phyloP scores from a whole-genome alignment of 1,140 invertebrate genomes.

The Sesamia nonagrioides region DNA sequence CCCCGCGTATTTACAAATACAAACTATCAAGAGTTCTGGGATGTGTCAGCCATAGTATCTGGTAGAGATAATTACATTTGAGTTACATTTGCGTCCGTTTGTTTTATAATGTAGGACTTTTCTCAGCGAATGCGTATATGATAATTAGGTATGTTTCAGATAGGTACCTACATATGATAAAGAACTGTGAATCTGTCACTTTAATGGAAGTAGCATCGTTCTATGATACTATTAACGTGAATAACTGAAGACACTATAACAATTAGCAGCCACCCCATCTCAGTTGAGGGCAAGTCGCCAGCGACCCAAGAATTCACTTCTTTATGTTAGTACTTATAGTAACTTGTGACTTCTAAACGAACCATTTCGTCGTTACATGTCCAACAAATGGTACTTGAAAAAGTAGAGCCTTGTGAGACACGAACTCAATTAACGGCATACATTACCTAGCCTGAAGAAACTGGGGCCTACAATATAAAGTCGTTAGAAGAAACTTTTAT shows the following conservation, averaged over 20 bases:
- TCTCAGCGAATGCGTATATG: background rate
- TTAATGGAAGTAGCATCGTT: background rate
- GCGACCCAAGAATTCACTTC: constrained; percentile 48
- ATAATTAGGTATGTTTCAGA: background rate
- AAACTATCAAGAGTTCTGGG: constrained; percentile 15
- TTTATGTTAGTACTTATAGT: constrained; percentile 52
- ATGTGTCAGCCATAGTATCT: constrained; percentile 2
- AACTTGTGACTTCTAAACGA: constrained; percentile 29
- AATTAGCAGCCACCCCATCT: constrained; percentile 55
- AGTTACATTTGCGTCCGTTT: constrained; percentile 16
- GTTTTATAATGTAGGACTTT: constrained; percentile 25
- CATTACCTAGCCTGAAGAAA: constrained; percentile 37
- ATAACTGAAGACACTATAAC: constrained; percentile 63
- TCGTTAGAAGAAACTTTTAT: constrained; percentile 50
- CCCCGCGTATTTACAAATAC: constrained; percentile 41
- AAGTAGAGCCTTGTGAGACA: constrained; percentile 37
- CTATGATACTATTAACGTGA: constrained; percentile 6
- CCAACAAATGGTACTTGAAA: constrained; percentile 34
- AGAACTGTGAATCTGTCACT: background rate
- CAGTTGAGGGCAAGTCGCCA: constrained; percentile 52
- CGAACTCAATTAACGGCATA: constrained; percentile 44
- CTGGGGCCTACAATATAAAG: constrained; percentile 34
- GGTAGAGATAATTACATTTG: constrained; percentile 33
- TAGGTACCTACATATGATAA: background rate
- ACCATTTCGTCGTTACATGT: constrained; percentile 16